phyloP scores from a whole-genome alignment of 2,797 vertebrate genomes.

The Lates japonicus region DNA sequence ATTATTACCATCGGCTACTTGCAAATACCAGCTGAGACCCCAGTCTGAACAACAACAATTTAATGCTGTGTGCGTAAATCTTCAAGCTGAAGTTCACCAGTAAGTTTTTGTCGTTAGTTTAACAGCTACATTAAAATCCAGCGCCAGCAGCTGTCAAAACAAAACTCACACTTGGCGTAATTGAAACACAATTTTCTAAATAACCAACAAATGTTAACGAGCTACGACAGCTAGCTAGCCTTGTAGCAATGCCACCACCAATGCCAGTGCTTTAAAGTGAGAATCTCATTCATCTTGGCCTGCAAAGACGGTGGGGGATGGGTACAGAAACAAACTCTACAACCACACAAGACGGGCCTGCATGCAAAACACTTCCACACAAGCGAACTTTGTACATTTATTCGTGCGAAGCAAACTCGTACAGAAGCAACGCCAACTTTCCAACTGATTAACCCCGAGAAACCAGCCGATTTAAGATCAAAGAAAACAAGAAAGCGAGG shows the following conservation, averaged over 20 bases:
- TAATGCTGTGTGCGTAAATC: background rate
- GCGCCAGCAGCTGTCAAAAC: conserved; percentile 43
- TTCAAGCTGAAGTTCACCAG: conserved; percentile 48
- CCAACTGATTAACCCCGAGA: background rate
- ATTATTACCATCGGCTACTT: background rate
- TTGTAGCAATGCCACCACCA: conserved; percentile 74
- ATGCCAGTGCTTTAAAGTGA: conserved; percentile 85
- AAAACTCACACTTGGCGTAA: conserved; percentile 30
- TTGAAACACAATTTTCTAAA: conserved; percentile 7
- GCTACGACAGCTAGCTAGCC: conserved; percentile 67
- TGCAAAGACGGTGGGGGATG: conserved; percentile 85
- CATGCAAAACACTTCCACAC: conserved; percentile 59
- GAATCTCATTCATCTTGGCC: conserved; percentile 88
- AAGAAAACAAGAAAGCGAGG: conserved; percentile 73
- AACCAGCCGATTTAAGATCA: conserved; percentile 41
- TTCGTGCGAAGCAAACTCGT: conserved; percentile 6
- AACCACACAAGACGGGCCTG: conserved; percentile 85
- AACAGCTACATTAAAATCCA: conserved; percentile 33
- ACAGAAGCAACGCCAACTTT: conserved; percentile 42
- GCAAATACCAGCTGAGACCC: background rate
- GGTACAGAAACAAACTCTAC: conserved; percentile 86
- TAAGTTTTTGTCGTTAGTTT: conserved; percentile 43
- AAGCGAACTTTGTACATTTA: conserved; percentile 3
- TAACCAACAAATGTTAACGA: conserved; percentile 47
- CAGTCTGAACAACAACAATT: background rate